Conservation (phyloP, 2,888 invertebrate species). For the Cyclophora albipunctata region DNA sequence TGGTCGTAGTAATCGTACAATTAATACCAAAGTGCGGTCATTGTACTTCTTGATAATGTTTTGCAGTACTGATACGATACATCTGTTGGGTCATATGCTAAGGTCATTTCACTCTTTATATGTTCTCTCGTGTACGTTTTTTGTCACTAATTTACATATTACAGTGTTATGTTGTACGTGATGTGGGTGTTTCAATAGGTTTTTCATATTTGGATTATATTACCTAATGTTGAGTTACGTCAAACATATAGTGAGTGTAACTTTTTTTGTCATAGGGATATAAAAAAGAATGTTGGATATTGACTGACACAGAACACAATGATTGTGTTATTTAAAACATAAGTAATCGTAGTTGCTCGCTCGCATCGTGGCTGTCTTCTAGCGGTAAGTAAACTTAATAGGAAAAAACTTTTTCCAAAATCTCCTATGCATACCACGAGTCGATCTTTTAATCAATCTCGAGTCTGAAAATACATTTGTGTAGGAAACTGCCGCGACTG, state of each 20-base stretch:
- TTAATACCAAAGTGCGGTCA: constrained; percentile 69
- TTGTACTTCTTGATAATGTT: constrained; percentile 64
- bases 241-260: too few relatives aligned
- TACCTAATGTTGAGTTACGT: too few relatives aligned
- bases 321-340: too few relatives aligned
- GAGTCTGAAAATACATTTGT: neutral
- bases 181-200: too few relatives aligned
- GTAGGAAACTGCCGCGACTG: too few relatives aligned
- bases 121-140: constrained; percentile 1
- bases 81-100: constrained; percentile 63
- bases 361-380: neutral
- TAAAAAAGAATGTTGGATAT: too few relatives aligned
- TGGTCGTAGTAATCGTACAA: constrained; percentile 58
- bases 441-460: neutral
- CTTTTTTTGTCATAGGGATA: too few relatives aligned
- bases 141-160: too few relatives aligned
- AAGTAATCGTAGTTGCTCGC: constrained; percentile 1
- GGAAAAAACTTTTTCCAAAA: neutral
- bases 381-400: neutral
- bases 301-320: too few relatives aligned
- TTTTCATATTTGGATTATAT: too few relatives aligned
- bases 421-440: too few relatives aligned
- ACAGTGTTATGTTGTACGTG: too few relatives aligned
- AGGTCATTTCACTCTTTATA: constrained; percentile 53
- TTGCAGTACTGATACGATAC: constrained; percentile 61